These are phyloP conservation scores for Therioaphis trifolii DNA, from an alignment of 2,888 invertebrate genomes.

Conservation along the genomic window DNA sequence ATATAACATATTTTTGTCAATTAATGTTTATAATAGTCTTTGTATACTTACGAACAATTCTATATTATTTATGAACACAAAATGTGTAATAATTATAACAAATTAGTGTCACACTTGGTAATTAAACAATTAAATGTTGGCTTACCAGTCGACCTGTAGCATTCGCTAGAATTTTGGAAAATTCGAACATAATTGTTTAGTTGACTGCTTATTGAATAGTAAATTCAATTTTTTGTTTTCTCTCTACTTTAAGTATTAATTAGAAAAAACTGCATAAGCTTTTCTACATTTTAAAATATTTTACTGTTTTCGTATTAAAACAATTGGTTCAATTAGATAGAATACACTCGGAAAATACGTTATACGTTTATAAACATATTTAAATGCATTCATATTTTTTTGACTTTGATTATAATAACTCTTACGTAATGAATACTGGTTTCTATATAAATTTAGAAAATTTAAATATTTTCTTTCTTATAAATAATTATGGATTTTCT, in stretches of 20 bases:
- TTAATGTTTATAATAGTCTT: neutral
- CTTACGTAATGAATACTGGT: slow-evolving; percentile 16
- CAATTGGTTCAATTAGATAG: slow-evolving; percentile 36
- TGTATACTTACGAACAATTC: neutral
- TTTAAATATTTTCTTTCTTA: slow-evolving; percentile 39
- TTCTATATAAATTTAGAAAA: slow-evolving; percentile 34
- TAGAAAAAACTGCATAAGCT: slow-evolving; percentile 18
- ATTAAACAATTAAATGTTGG: neutral
- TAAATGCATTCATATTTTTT: slow-evolving; percentile 29
- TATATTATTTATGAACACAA: neutral
- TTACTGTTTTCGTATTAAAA: slow-evolving; percentile 12
- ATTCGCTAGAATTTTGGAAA: neutral
- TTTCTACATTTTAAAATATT: neutral
- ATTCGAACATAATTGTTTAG: neutral
- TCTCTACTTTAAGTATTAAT: neutral
- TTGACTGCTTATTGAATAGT: neutral
- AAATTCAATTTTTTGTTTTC: slow-evolving; percentile 11
- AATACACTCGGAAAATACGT: slow-evolving; percentile 6
- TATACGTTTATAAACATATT: slow-evolving; percentile 30
- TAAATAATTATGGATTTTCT: slow-evolving; percentile 21
- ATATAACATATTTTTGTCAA: no score
- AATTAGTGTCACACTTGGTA: neutral
- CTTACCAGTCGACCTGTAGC: neutral
- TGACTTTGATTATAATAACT: neutral
- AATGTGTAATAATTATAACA: neutral